Evolutionary conservation across 2,888 invertebrate genomes (phyloP), one percentile per base, ranked within the genome.

Genomic region (Dione juno): DNA sequence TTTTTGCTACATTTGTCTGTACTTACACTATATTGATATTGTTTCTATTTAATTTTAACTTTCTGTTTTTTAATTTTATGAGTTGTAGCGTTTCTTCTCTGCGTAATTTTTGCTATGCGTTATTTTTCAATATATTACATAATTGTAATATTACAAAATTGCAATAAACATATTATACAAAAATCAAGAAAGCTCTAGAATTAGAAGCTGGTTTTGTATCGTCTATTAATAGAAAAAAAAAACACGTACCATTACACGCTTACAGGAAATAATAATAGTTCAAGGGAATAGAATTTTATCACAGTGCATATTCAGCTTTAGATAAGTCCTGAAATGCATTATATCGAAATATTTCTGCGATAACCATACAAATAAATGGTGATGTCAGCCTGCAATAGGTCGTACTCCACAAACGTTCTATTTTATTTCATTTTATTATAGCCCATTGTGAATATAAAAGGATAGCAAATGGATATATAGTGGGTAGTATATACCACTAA

Each of bases 361-460:
- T 64, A 64, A 64, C 64, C 21, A 48, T 64, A 64, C 37, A 64
- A 64, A 64, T 64, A 64, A 50, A 64, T 50, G 64, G 37, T 64
- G 64, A 64, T 48, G 50, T 64, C 64, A 64, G 50, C 10, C 28
- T 61, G n/a, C 28, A 50, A 50, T 50, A 50, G 50, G 37, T 37
- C 48, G 48, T 50, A 64, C 13, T 9, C 35, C 19, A 64, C 50
- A 50, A 50, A 37, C 48, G 16, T 64, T 65, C 21, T 53, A 53
- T 37, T 65, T 65, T 53, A 53, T 41, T 53, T 14, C 21, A 14
- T 19, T 65, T 53, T 28, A 43, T 61, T 61, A 43, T 28, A 43
- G 14, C 21, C 28, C 21, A 61, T 28, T 43, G 54, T 37, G 37
- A 28, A 53, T 21, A 28, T 7, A 28, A 54, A 35, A 54, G 16